Evolutionary conservation across 1,140 invertebrate genomes (phyloP).

Genomic region (Drosophila sucinea): DNA sequence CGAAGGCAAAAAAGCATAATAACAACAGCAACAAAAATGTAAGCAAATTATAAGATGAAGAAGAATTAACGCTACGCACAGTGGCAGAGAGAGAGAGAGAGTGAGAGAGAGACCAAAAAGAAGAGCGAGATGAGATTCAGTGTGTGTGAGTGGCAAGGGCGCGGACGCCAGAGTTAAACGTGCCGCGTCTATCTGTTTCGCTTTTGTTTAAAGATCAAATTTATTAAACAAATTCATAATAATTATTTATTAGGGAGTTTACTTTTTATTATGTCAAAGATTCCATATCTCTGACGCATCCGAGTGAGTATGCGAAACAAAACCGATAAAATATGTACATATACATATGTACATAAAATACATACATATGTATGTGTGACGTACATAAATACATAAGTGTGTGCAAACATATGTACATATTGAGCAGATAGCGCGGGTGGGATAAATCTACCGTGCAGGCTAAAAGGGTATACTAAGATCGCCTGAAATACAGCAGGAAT

Average conservation of each 20-base stretch:
- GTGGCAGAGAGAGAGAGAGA: not conserved
- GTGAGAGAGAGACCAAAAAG: not conserved
- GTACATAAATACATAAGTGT: not conserved
- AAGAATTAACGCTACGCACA: constrained; percentile 33
- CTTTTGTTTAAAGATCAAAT: constrained; percentile 29
- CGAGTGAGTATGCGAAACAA: constrained; percentile 28
- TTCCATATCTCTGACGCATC: constrained; percentile 39
- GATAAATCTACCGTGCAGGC: not conserved
- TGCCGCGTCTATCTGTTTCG: constrained; percentile 29
- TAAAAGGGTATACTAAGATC: not conserved
- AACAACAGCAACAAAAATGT: constrained; percentile 46
- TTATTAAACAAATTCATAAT: constrained; percentile 41
- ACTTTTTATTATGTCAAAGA: constrained; percentile 2
- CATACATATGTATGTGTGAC: constrained; percentile 2
- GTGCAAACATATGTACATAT: not conserved
- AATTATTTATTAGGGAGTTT: constrained; percentile 21
- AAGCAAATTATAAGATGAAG: constrained; percentile 43
- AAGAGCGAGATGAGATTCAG: not conserved
- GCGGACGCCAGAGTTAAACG: constrained; percentile 58
- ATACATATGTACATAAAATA: not conserved
- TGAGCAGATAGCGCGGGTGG: not conserved
- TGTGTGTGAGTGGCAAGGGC: constrained; percentile 34
- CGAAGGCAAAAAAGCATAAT: constrained; percentile 21
- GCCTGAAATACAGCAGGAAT: too few species aligned
- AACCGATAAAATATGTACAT: constrained; percentile 3